These are phyloP conservation scores for Apomyelois bistriatella DNA, from an alignment of 2,888 invertebrate species.

Conservation along the genomic window DNA sequence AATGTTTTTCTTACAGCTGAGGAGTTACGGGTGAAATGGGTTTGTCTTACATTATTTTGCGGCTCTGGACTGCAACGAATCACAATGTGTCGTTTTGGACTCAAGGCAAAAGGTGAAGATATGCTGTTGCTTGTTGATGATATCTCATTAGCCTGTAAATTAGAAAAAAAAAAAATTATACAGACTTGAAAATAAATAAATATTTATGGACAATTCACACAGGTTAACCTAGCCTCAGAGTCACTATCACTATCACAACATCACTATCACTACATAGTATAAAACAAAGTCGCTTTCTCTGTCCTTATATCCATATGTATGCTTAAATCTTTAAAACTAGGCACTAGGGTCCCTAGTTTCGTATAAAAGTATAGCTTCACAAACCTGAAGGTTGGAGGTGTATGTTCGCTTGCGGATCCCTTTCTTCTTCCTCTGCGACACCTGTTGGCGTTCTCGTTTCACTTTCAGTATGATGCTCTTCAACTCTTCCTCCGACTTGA, in stretches of 20 bases:
- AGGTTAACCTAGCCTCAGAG: no score
- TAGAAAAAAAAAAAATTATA: no score
- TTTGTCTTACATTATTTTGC: slow-evolving; percentile 26
- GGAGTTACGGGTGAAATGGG: slow-evolving; percentile 13
- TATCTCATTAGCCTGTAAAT: slow-evolving; percentile 42
- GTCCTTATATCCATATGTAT: no score
- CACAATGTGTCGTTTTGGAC: slow-evolving; percentile 38
- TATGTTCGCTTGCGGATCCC: slow-evolving; percentile 24
- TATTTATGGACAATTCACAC: no score
- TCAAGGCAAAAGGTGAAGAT: slow-evolving; percentile 47
- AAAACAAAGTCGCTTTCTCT: no score
- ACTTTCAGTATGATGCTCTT: slow-evolving; percentile 40
- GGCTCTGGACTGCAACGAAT: slow-evolving; percentile 31
- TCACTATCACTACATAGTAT: no score
- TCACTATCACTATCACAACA: no score
- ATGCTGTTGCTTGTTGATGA: slow-evolving; percentile 38
- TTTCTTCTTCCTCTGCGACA: slow-evolving; percentile 29
- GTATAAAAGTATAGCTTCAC: neutral
- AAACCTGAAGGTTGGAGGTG: neutral
- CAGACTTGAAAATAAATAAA: no score
- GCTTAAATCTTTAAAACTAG: no score
- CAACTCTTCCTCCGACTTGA: slow-evolving; percentile 34
- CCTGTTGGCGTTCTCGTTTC: slow-evolving; percentile 40
- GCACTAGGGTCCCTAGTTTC: no score
- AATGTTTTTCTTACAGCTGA: slow-evolving; percentile 13